A percentile compares a stretch with the other conserved stretches of the same genome.
Evolutionary conservation across 2,797 vertebrate genomes (phyloP).

Genomic region (Odontamblyopus lacepedii): DNA sequence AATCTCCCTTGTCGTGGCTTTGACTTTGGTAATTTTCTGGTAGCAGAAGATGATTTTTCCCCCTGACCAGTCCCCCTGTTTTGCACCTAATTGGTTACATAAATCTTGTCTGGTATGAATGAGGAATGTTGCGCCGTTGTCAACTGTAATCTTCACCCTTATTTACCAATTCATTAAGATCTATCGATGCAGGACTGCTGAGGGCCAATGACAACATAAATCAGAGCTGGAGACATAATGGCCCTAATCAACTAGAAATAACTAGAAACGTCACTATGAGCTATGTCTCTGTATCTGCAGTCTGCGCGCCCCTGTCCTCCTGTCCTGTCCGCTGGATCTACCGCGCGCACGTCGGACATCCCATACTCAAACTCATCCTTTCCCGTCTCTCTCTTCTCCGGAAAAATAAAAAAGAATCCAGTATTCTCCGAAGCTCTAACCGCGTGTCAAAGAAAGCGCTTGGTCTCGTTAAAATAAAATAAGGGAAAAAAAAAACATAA

Average conservation of each 20-base stretch:
- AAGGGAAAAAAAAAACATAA: conserved; percentile 5
- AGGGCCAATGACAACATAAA: conserved; percentile 99
- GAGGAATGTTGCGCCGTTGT: conserved; percentile 99
- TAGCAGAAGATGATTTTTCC: conserved; percentile 89
- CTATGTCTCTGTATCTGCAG: conserved; percentile 88
- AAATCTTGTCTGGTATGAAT: conserved; percentile 99
- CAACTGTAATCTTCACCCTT: conserved; percentile 99
- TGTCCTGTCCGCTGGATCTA: conserved; percentile 50
- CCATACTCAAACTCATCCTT: conserved; percentile 66
- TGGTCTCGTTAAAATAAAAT: conserved; percentile 25
- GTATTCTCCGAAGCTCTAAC: conserved; percentile 49
- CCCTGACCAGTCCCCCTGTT: conserved; percentile 93
- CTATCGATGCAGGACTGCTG: conserved; percentile 97
- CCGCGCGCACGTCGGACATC: conserved; percentile 36
- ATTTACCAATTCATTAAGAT: conserved; percentile 99
- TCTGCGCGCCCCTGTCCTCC: conserved; percentile 39
- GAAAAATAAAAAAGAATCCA: conserved; percentile 79
- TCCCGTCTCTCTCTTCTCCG: conserved; percentile 51
- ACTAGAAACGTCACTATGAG: conserved; percentile 99
- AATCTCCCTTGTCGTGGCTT: conserved; percentile 93
- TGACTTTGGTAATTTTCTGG: conserved; percentile 96
- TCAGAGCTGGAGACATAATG: conserved; percentile 98
- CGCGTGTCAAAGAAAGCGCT: conserved; percentile 33
- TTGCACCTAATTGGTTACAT: conserved; percentile 99
- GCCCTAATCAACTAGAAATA: conserved; percentile 99